Percentiles rank a stretch among this genome's conserved stretches.
Conservation (phyloP, 2,888 invertebrate species). For the Anthrax anthrax region DNA sequence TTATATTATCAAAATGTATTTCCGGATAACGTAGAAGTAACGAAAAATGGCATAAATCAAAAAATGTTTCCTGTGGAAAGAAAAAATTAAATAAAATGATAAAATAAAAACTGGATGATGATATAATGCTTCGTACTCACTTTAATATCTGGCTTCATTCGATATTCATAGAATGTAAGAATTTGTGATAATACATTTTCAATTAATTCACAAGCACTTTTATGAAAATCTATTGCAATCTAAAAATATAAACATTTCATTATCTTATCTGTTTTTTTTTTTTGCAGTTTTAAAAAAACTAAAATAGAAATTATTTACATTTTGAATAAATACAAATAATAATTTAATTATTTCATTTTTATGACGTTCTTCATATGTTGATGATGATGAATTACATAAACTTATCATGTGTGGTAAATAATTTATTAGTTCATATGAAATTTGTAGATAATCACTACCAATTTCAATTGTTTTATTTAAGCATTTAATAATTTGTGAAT, state of each 20-base stretch:
- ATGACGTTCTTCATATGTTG: not conserved
- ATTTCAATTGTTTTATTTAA: not conserved
- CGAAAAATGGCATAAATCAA: not conserved
- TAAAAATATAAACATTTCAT: too few relatives aligned
- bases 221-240: slow-evolving; percentile 2
- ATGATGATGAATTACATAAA: not conserved
- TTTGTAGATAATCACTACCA: not conserved
- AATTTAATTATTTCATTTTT: slow-evolving; percentile 3
- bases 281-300: not conserved
- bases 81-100: not conserved
- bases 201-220: not conserved
- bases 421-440: slow-evolving; percentile 13
- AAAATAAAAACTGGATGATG: not conserved
- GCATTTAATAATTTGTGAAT: not conserved
- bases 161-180: slow-evolving; percentile 18
- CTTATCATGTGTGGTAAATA: slow-evolving; percentile 15
- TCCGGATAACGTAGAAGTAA: not conserved
- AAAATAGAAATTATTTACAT: slow-evolving; percentile 1
- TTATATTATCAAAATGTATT: not conserved
- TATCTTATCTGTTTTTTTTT: too few relatives aligned
- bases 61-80: not conserved
- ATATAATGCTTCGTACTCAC: not conserved
- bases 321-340: not conserved
- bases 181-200: not conserved
- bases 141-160: slow-evolving; percentile 18